Percentiles rank a stretch among this genome's conserved stretches.
These are phyloP conservation scores for Equus przewalskii DNA, from an alignment of 2,113 vertebrate species.

Conservation along the genomic window DNA sequence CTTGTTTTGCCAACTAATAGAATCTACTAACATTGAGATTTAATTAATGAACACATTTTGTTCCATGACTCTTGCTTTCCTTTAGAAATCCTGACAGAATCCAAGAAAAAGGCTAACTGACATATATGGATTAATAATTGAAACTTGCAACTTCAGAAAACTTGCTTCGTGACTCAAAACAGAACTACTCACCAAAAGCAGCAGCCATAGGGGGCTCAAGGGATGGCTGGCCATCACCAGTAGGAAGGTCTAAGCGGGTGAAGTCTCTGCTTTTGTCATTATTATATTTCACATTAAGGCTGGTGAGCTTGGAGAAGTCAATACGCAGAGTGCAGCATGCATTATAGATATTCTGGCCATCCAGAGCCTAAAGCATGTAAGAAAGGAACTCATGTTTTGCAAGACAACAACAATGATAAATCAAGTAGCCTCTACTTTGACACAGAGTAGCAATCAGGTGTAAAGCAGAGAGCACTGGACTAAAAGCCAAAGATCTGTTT, in stretches of 20 bases:
- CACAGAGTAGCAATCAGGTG: not conserved
- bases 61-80: constrained; percentile 34
- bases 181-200: constrained; percentile 87
- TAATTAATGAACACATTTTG: constrained; percentile 5
- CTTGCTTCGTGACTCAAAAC: constrained; percentile 53
- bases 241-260: constrained; percentile 92
- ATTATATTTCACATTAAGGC: constrained; percentile 93
- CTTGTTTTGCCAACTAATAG: constrained; percentile 34
- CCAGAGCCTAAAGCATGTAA: constrained; percentile 87
- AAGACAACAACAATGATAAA: constrained; percentile 62
- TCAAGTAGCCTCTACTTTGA: constrained; percentile 23
- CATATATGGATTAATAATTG: constrained; percentile 19
- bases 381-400: constrained; percentile 64
- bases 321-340: constrained; percentile 91
- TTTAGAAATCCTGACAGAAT: constrained; percentile 61
- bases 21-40: constrained; percentile 42
- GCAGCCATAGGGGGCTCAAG: constrained; percentile 85
- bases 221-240: constrained; percentile 86
- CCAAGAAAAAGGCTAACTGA: constrained; percentile 5
- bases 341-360: constrained; percentile 91
- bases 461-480: constrained; percentile 40
- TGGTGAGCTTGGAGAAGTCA: constrained; percentile 92
- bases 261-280: constrained; percentile 95
- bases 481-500: constrained; percentile 26
- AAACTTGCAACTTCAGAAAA: constrained; percentile 53